These are phyloP conservation scores for Unio pictorum DNA, from an alignment of 2,888 invertebrate species.

Conservation along the genomic window DNA sequence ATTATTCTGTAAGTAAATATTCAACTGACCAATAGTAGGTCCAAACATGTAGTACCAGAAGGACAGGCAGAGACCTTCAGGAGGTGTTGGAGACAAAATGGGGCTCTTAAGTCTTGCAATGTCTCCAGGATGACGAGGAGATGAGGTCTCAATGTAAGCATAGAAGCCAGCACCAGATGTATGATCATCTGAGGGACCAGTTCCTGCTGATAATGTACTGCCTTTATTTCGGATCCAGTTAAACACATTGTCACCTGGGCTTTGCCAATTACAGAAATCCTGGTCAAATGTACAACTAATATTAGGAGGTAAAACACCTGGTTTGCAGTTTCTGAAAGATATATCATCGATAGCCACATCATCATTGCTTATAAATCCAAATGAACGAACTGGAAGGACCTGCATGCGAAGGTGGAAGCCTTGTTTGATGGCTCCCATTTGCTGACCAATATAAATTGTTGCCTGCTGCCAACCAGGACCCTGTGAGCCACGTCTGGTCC, in stretches of 20 bases:
- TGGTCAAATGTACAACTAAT: slow-evolving; percentile 60
- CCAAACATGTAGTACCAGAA: slow-evolving; percentile 70
- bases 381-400: slow-evolving; percentile 34
- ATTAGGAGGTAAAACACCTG: slow-evolving; percentile 42
- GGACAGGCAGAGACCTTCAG: slow-evolving; percentile 54
- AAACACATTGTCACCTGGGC: slow-evolving; percentile 55
- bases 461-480: slow-evolving; percentile 48
- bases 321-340: slow-evolving; percentile 53
- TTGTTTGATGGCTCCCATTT: slow-evolving; percentile 25
- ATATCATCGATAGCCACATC: slow-evolving; percentile 68
- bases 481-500: slow-evolving; percentile 22
- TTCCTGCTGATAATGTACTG: slow-evolving; percentile 47
- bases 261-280: slow-evolving; percentile 59
- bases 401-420: slow-evolving; percentile 38
- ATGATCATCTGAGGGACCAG: slow-evolving; percentile 62
- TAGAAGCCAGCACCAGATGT: slow-evolving; percentile 52
- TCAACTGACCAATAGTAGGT: slow-evolving; percentile 49
- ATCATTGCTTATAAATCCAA: slow-evolving; percentile 30
- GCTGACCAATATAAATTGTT: slow-evolving; percentile 44
- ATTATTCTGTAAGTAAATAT: slow-evolving; percentile 41
- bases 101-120: slow-evolving; percentile 71
- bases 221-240: slow-evolving; percentile 60
- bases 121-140: slow-evolving; percentile 76
- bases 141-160: slow-evolving; percentile 71
- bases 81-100: slow-evolving; percentile 48